A percentile compares a stretch with the other conserved stretches of the same genome.
Evolutionary conservation across 2,113 vertebrate species (phyloP).

Genomic region (Smithornis capensis): DNA sequence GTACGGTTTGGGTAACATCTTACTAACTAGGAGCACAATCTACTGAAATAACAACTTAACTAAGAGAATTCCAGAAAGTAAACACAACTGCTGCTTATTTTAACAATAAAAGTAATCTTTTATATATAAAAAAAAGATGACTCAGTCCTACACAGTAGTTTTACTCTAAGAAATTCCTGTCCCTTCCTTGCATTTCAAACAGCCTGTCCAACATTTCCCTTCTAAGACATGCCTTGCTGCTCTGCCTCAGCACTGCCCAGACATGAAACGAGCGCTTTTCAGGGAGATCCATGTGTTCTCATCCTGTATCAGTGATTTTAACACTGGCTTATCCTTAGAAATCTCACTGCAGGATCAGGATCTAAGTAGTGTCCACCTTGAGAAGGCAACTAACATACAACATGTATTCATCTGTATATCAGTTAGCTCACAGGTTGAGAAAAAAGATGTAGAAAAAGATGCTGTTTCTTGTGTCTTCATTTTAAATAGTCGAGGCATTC

Average conservation of each 20-base stretch:
- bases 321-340: neutral
- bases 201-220: neutral
- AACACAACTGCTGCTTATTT: neutral
- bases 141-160: neutral
- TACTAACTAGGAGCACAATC: neutral
- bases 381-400: neutral
- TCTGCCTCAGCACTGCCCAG: neutral
- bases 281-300: neutral
- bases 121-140: neutral
- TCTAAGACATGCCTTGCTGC: neutral
- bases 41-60: neutral
- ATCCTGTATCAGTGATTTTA: neutral
- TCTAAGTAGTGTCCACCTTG: fast-evolving
- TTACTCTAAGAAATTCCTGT: neutral
- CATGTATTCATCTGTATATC: neutral
- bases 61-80: neutral
- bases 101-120: neutral
- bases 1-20: neutral
- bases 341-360: neutral
- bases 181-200: neutral
- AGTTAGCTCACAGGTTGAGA: neutral
- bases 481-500: neutral
- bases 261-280: neutral
- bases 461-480: neutral
- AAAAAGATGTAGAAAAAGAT: neutral